Evolutionary conservation across 2,797 vertebrate species (phyloP).

Genomic region (Coregonus suidteri): DNA sequence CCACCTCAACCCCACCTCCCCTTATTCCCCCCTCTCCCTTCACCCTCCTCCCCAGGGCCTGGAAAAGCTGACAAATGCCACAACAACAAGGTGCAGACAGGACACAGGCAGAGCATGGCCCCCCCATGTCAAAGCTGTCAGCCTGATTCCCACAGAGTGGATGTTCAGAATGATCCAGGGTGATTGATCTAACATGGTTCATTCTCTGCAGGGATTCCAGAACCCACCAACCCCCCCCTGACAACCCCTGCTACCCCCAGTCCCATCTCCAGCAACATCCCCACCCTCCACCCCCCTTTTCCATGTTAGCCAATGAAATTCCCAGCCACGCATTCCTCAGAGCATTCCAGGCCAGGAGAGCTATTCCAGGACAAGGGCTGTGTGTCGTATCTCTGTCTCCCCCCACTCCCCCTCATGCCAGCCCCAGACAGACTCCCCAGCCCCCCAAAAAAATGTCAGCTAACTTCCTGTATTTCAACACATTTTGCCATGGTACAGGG

Average conservation of each 20-base stretch:
- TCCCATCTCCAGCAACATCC: conserved; percentile 1
- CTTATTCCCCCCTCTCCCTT: not conserved
- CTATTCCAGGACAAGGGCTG: conserved; percentile 74
- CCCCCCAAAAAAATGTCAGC: not conserved
- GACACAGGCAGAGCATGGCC: conserved; percentile 41
- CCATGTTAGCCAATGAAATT: conserved; percentile 53
- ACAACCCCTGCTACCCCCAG: not conserved
- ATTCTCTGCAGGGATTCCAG: conserved; percentile 57
- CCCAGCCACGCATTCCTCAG: conserved; percentile 60
- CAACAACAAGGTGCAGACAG: conserved; percentile 75
- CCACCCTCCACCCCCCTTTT: conserved; percentile 29
- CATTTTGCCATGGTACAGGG: no score
- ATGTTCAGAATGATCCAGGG: conserved; percentile 53
- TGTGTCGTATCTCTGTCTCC: conserved; percentile 38
- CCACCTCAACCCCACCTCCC: not conserved
- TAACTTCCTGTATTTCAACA: no score
- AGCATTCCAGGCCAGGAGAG: conserved; percentile 74
- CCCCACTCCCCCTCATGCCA: conserved; percentile 11
- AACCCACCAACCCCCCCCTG: conserved; percentile 37
- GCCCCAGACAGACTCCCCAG: conserved; percentile 25
- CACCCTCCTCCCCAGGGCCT: conserved; percentile 6
- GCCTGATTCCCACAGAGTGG: conserved; percentile 57
- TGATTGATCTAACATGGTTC: conserved; percentile 64
- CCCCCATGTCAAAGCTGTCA: conserved; percentile 59
- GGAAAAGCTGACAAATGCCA: conserved; percentile 55